A percentile compares a stretch with the other conserved stretches of the same genome.
These are phyloP conservation scores for Tyria jacobaeae DNA, from an alignment of 2,888 invertebrate species.

Conservation along the genomic window DNA sequence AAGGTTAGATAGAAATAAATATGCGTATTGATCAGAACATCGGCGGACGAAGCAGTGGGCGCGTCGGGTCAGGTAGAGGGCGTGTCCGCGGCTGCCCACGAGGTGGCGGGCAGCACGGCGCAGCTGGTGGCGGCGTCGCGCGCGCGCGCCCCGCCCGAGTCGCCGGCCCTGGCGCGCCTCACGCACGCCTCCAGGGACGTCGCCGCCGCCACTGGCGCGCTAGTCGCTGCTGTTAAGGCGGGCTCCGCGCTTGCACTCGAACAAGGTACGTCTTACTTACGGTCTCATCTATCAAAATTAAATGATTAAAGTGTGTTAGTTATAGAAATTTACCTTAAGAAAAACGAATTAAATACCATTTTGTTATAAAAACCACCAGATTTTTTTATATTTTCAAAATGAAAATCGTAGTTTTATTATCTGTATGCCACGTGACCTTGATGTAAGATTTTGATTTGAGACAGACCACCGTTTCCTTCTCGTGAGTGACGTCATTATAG, in stretches of 20 bases:
- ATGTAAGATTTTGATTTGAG: no score
- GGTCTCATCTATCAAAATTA: no score
- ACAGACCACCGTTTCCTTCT: no score
- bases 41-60: slow-evolving; percentile 96
- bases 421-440: no score
- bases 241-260: slow-evolving; percentile 95
- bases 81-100: slow-evolving; percentile 97
- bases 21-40: slow-evolving; percentile 86
- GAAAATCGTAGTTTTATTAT: no score
- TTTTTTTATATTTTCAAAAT: no score
- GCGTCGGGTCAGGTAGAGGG: slow-evolving; percentile 95
- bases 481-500: no score
- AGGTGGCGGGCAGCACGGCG: slow-evolving; percentile 98
- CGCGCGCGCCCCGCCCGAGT: slow-evolving; percentile 96
- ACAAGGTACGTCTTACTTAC: slow-evolving; percentile 42
- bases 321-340: no score
- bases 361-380: no score
- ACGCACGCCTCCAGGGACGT: slow-evolving; percentile 95
- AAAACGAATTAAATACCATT: no score
- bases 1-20: background rate
- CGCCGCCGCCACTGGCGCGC: slow-evolving; percentile 95
- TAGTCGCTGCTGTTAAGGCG: slow-evolving; percentile 97
- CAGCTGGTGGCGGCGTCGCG: slow-evolving; percentile 98
- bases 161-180: slow-evolving; percentile 92
- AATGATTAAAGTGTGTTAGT: no score